These are phyloP conservation scores for Agriopis marginaria DNA, from an alignment of 2,888 invertebrate genomes.

Conservation along the genomic window DNA sequence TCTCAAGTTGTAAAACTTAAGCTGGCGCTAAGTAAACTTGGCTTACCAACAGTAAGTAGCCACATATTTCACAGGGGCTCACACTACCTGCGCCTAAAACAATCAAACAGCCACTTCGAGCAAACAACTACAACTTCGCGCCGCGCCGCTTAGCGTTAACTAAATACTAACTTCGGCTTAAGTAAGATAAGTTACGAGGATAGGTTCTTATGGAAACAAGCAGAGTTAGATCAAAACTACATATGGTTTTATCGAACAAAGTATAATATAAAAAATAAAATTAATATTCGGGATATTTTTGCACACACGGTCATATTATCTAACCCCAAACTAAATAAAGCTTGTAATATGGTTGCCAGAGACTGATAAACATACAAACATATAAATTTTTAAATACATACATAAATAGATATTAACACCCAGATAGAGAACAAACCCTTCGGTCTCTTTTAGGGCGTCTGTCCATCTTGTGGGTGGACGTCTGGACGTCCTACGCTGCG, in stretches of 20 bases:
- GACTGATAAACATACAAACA: too few species aligned
- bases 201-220: conserved; percentile 49
- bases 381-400: too few species aligned
- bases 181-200: conserved; percentile 74
- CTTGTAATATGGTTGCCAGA: too few species aligned
- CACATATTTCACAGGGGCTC: conserved; percentile 82
- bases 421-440: too few species aligned
- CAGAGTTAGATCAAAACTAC: not conserved
- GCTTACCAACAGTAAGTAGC: conserved; percentile 79
- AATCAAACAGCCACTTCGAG: conserved; percentile 76
- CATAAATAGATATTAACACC: too few species aligned
- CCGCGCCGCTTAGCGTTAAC: conserved; percentile 74
- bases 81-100: conserved; percentile 82
- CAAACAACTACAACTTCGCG: conserved; percentile 55
- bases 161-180: conserved; percentile 81
- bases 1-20: conserved; percentile 80
- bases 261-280: too few species aligned
- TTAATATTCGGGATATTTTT: not conserved
- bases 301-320: too few species aligned
- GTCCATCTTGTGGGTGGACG: too few species aligned
- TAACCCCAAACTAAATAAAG: too few species aligned
- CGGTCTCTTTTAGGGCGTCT: too few species aligned
- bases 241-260: not conserved
- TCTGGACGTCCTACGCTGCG: too few species aligned
- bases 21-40: conserved; percentile 70